These are phyloP conservation scores for Alaudala cheleensis DNA, from an alignment of 2,113 vertebrate genomes.

Conservation along the genomic window DNA sequence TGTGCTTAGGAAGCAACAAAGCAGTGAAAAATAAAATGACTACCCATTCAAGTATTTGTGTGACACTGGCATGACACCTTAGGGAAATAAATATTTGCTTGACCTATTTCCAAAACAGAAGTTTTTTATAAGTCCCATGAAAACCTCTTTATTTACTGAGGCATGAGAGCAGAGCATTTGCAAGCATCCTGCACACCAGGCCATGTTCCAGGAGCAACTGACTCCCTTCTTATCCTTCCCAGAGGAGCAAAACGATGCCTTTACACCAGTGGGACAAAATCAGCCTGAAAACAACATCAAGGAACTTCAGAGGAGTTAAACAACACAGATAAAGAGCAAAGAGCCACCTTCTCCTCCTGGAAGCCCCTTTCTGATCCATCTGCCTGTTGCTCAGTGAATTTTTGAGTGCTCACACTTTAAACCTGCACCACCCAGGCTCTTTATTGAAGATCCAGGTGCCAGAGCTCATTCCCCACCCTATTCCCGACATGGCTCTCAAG, in stretches of 20 bases:
- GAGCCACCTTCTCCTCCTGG: accelerated
- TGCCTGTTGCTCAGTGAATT: not conserved
- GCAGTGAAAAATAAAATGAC: not conserved
- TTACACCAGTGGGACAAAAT: not conserved
- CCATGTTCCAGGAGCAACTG: accelerated
- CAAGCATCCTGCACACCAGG: accelerated
- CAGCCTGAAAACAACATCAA: not conserved
- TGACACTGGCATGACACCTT: not conserved
- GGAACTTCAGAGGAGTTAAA: not conserved
- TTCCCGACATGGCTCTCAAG: not conserved
- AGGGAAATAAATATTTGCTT: conserved; percentile 25
- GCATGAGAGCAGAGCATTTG: not conserved
- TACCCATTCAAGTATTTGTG: not conserved
- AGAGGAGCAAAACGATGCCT: not conserved
- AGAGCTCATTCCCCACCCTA: not conserved
- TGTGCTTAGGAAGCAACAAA: not conserved
- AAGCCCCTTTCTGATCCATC: not conserved
- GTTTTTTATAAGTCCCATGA: not conserved
- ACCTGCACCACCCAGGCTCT: not conserved
- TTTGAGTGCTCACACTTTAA: not conserved
- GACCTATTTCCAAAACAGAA: not conserved
- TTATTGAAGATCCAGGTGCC: not conserved
- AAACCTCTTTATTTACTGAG: not conserved
- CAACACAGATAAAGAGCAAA: not conserved
- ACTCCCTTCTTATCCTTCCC: not conserved